Base-by-base conservation (phyloP, 2,888 invertebrate genomes). In the Saturnia japonica region DNA sequence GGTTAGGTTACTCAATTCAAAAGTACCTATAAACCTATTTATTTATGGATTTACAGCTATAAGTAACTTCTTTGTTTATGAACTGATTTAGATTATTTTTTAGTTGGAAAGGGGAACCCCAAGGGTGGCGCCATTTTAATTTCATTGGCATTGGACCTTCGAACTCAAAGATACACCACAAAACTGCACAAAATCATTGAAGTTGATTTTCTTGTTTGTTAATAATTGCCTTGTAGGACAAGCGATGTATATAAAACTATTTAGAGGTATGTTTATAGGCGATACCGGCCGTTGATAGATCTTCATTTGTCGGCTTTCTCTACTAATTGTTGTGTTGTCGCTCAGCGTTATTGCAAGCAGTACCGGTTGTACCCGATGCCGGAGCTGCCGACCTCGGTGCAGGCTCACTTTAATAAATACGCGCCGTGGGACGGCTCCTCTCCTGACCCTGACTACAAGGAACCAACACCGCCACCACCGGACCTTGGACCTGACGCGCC, bases 351-450 rank as follows among this genome's bases (percentile, higher is more conserved):
- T 85, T 91, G 91, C 85, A 85, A 84, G 76, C 72, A 88, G 76
- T 77, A 90, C 84, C 89, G 91, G 0, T 82, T 93, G 76, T 89
- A 90, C 80, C 87, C 91, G 75, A 82, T 87, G 88, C 90, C 91
- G 72, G 80, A 80, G 12, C 82, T 91, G 71, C 88, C 91, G 0
- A 14, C 60, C 16, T 84, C 91, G 0, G 22, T 88, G 75, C 79
- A 83, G 76, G 85, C 83, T 77, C 90, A 90, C 82, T 88, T 84
- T 85, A 25, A n/a, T 62, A 14, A 25, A 2, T 90, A 89, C 86
- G 75, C 76, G 71, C 85, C 91, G 28, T 12, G 73, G 42, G 90
- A 90, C 85, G 76, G 74, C 60, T 82, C 87, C 16, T 67, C 47
- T 22, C 85, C 84, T 1, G 88, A 87, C 74, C 60, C 77, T 0